phyloP scores from a whole-genome alignment of 2,797 vertebrate genomes.

The Galagoides demidoff region DNA sequence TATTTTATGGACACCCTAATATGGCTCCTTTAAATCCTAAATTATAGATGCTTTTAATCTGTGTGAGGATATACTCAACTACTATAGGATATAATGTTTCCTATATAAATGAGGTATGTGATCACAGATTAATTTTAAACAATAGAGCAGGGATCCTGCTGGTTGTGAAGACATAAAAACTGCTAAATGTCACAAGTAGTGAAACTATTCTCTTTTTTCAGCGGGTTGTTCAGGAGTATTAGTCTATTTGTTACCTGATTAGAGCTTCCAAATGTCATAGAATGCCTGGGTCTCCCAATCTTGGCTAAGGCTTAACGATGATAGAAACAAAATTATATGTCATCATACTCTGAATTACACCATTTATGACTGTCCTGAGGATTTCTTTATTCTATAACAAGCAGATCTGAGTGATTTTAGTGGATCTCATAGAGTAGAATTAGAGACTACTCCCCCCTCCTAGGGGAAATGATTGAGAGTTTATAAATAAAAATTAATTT shows the following conservation, averaged over 20 bases:
- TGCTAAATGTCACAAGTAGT: not conserved
- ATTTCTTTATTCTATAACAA: not conserved
- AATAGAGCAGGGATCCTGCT: not conserved
- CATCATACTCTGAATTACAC: constrained; percentile 36
- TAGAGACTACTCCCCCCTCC: not conserved
- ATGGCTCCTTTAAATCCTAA: not conserved
- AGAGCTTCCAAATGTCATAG: constrained; percentile 33
- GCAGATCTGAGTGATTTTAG: not conserved
- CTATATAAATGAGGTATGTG: not conserved
- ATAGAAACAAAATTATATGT: constrained; percentile 40
- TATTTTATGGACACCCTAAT: not conserved
- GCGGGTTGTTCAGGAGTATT: not conserved
- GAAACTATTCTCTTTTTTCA: constrained; percentile 24
- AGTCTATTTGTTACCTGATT: constrained; percentile 31
- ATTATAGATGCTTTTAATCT: not conserved
- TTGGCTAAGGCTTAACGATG: not conserved
- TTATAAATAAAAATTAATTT: constrained; percentile 23
- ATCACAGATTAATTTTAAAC: constrained; percentile 43
- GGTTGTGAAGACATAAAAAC: constrained; percentile 23
- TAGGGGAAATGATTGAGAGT: not conserved
- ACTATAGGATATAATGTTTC: not conserved
- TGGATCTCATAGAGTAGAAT: not conserved
- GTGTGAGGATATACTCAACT: not conserved
- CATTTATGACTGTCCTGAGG: not conserved
- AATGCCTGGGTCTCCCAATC: not conserved